Conservation (phyloP, 2,797 vertebrate species). For the Myripristis jacobus region DNA sequence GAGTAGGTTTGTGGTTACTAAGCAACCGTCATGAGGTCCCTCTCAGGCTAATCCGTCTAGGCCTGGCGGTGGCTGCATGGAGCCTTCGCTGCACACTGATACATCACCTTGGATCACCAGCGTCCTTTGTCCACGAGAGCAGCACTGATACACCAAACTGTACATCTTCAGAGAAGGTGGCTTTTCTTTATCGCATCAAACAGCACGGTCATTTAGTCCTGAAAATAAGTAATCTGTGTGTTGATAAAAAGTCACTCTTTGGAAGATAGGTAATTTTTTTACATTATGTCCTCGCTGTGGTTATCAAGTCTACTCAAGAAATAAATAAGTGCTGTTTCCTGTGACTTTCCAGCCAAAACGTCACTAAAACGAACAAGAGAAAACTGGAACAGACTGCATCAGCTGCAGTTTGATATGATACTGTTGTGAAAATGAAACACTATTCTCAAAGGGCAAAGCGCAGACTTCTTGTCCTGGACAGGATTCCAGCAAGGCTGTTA, state of each 20-base stretch:
- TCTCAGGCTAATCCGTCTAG: conserved; percentile 78
- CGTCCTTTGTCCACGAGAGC: conserved; percentile 55
- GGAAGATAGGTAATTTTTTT: conserved; percentile 13
- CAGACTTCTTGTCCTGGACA: conserved; percentile 34
- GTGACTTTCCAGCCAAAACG: conserved; percentile 41
- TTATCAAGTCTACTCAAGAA: conserved; percentile 42
- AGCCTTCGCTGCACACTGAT: conserved; percentile 56
- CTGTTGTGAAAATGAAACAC: conserved; percentile 27
- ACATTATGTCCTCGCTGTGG: neutral
- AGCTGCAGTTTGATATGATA: conserved; percentile 27
- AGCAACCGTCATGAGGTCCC: conserved; percentile 82
- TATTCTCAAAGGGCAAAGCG: conserved; percentile 44
- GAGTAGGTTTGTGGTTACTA: conserved; percentile 82
- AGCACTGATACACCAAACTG: conserved; percentile 33
- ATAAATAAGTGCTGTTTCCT: conserved; percentile 33
- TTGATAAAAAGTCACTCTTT: conserved; percentile 25
- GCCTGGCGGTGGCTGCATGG: conserved; percentile 65
- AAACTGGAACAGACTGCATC: conserved; percentile 35
- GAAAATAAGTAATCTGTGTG: conserved; percentile 46
- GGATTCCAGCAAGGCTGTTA: conserved; percentile 29
- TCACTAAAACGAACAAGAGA: conserved; percentile 40
- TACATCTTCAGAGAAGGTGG: conserved; percentile 21
- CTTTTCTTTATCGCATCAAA: conserved; percentile 32
- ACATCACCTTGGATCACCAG: conserved; percentile 68
- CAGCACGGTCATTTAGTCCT: conserved; percentile 38